A percentile compares a stretch with the other conserved stretches of the same genome.
phyloP scores from a whole-genome alignment of 2,113 vertebrate genomes.

The Siphamia tubifer region DNA sequence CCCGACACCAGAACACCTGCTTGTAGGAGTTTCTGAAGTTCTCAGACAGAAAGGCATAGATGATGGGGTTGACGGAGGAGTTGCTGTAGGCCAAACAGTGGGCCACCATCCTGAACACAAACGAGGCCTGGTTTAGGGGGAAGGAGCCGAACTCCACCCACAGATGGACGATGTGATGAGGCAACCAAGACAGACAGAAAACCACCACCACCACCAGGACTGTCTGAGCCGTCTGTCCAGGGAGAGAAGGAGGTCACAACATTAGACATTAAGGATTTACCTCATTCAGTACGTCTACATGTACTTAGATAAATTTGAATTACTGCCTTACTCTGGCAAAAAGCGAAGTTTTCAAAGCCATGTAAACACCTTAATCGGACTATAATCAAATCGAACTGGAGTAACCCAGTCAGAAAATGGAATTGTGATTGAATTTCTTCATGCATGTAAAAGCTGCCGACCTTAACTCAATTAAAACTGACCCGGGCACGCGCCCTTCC shows the following conservation, averaged over 20 bases:
- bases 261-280: neutral
- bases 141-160: slow-evolving; percentile 95
- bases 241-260: neutral
- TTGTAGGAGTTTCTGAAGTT: slow-evolving; percentile 95
- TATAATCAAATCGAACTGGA: too few species aligned
- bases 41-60: slow-evolving; percentile 95
- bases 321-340: too few species aligned
- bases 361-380: too few species aligned
- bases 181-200: slow-evolving; percentile 95
- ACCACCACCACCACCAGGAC: slow-evolving; percentile 94
- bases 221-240: slow-evolving; percentile 89
- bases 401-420: too few species aligned
- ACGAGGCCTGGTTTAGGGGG: slow-evolving; percentile 92
- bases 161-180: slow-evolving; percentile 90
- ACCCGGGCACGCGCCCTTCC: too few species aligned
- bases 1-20: slow-evolving; percentile 89
- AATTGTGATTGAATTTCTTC: too few species aligned
- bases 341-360: too few species aligned
- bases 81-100: slow-evolving; percentile 98
- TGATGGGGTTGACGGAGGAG: slow-evolving; percentile 95
- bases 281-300: too few species aligned
- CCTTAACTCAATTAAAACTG: too few species aligned
- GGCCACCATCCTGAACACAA: slow-evolving; percentile 87
- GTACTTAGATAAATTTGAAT: too few species aligned
- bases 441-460: too few species aligned